phyloP scores from a whole-genome alignment of 2,797 vertebrate species.

The Aldrovandia affinis region DNA sequence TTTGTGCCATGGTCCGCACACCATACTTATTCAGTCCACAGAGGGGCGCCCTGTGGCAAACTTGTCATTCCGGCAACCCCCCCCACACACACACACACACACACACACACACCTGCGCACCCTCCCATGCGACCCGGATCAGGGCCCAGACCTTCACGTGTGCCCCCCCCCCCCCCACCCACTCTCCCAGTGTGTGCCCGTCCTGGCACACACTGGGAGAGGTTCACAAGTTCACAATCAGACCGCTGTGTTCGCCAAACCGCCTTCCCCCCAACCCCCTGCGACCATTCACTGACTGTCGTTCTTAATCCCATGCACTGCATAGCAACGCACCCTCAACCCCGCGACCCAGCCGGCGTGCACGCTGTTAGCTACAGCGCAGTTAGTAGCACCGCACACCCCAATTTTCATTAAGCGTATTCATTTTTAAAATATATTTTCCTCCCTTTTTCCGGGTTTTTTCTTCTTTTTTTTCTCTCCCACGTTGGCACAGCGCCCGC shows the following conservation, averaged over 20 bases:
- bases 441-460: too few species aligned
- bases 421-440: too few species aligned
- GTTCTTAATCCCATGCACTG: not conserved
- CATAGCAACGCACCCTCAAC: not conserved
- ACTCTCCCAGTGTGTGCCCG: too few species aligned
- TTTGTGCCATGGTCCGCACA: not conserved
- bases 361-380: too few species aligned
- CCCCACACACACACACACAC: too few species aligned
- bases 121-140: not conserved
- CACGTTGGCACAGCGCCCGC: not conserved
- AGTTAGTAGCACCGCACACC: too few species aligned
- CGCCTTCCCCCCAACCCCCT: not conserved
- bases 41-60: not conserved
- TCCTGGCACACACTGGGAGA: not conserved
- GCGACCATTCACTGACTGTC: not conserved
- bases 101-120: too few species aligned
- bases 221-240: conserved; percentile 3
- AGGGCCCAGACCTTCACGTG: not conserved
- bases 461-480: too few species aligned
- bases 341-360: not conserved
- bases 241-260: not conserved
- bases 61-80: too few species aligned
- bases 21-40: not conserved
- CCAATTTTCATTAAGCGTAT: too few species aligned
- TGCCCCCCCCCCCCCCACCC: not conserved